A percentile compares a stretch with the other conserved stretches of the same genome.
Evolutionary conservation across 2,888 invertebrate species (phyloP).

Genomic region (Shargacucullia verbasci): DNA sequence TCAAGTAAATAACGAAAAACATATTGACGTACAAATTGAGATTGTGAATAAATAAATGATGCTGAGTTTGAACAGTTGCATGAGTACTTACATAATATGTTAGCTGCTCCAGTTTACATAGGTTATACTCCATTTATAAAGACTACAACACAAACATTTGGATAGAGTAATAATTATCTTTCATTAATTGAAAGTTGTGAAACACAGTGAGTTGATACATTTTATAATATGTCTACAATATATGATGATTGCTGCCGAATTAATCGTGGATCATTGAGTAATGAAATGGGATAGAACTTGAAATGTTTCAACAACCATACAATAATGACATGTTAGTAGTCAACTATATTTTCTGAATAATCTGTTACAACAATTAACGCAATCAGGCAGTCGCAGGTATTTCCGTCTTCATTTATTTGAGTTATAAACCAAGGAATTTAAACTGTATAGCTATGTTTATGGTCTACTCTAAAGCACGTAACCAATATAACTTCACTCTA

Average conservation of each 20-base stretch:
- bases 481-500: slow-evolving; percentile 66
- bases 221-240: slow-evolving; percentile 5
- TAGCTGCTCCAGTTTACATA: slow-evolving; percentile 51
- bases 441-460: slow-evolving; percentile 62
- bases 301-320: slow-evolving; percentile 32
- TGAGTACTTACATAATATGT: slow-evolving; percentile 40
- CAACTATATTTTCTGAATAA: slow-evolving; percentile 33
- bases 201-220: slow-evolving; percentile 8
- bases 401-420: slow-evolving; percentile 29
- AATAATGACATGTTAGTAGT: slow-evolving; percentile 46
- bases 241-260: slow-evolving; percentile 2
- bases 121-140: slow-evolving; percentile 28
- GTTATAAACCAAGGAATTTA: slow-evolving; percentile 43
- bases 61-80: slow-evolving; percentile 18
- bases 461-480: slow-evolving; percentile 68
- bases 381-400: slow-evolving; percentile 20
- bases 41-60: slow-evolving; percentile 35
- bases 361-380: slow-evolving; percentile 26
- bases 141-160: slow-evolving; percentile 26
- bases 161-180: slow-evolving; percentile 2
- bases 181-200: too few relatives aligned
- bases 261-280: neutral
- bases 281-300: slow-evolving; percentile 20
- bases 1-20: too few relatives aligned
- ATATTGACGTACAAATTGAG: too few relatives aligned